Evolutionary conservation across 2,113 vertebrate genomes (phyloP).

Genomic region (Amblyornis subalaris): DNA sequence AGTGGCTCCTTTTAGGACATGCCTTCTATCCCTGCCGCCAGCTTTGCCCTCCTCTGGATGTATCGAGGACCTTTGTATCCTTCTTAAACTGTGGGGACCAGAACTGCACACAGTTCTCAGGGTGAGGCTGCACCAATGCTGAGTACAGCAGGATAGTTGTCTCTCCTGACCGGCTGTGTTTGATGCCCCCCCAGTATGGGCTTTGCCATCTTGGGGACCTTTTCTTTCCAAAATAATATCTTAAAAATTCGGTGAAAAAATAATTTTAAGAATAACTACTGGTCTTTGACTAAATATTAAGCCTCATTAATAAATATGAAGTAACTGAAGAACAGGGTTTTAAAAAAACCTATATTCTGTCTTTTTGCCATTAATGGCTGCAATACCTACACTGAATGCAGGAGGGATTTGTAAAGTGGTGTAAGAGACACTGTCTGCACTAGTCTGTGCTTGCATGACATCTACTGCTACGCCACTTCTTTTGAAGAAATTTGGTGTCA

Average conservation of each 20-base stretch:
- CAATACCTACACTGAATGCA: not conserved
- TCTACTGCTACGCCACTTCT: not conserved
- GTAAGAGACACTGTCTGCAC: not conserved
- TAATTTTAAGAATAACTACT: not conserved
- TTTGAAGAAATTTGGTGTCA: not conserved
- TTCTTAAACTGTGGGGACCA: not conserved
- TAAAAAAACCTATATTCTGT: not conserved
- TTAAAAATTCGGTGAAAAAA: not conserved
- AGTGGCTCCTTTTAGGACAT: not conserved
- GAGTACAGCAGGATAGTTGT: not conserved
- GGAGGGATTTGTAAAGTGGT: not conserved
- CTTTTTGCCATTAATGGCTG: not conserved
- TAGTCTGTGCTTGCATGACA: not conserved
- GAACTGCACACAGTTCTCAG: not conserved
- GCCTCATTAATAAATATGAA: not conserved
- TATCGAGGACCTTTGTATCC: not conserved
- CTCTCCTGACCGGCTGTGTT: not conserved
- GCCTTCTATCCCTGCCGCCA: not conserved
- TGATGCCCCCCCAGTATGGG: not conserved
- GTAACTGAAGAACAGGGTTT: not conserved
- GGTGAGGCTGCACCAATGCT: not conserved
- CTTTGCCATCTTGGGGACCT: not conserved
- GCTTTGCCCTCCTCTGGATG: not conserved
- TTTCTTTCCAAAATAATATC: not conserved
- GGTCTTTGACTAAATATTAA: not conserved